Conservation (phyloP, 2,113 vertebrate genomes). For the Ochotona princeps region DNA sequence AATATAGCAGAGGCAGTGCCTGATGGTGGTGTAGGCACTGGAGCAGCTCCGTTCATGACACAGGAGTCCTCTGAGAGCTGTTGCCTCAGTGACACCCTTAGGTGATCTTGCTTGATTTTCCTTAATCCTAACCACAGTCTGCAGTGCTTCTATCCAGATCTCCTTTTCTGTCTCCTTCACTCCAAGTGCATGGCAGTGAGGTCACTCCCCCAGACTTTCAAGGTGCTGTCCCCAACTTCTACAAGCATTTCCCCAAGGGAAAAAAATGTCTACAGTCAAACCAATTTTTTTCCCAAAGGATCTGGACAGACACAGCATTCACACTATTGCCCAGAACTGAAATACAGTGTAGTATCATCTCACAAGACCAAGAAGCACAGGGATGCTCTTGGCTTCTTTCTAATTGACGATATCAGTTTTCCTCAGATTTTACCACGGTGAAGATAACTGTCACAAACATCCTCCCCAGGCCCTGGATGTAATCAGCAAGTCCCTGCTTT, state of each 20-base stretch:
- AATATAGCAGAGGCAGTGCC: neutral
- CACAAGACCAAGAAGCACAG: neutral
- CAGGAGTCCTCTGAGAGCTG: neutral
- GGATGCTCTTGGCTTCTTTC: neutral
- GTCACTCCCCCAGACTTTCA: neutral
- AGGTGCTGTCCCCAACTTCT: neutral
- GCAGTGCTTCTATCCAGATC: neutral
- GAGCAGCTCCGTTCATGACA: neutral
- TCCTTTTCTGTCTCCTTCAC: neutral
- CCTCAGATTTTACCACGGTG: neutral
- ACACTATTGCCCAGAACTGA: neutral
- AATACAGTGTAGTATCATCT: neutral
- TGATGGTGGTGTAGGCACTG: neutral
- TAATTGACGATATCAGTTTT: neutral
- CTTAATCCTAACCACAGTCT: neutral
- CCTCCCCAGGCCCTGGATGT: neutral
- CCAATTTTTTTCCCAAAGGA: neutral
- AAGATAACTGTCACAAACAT: neutral
- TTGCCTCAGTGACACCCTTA: neutral
- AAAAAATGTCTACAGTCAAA: neutral
- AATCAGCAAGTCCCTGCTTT: neutral
- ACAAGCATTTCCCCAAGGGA: neutral
- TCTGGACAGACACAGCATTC: neutral
- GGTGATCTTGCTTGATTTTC: neutral
- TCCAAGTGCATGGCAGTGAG: rapidly evolving